Conservation (phyloP, 2,113 vertebrate species). For the Hiodon alosoides region DNA sequence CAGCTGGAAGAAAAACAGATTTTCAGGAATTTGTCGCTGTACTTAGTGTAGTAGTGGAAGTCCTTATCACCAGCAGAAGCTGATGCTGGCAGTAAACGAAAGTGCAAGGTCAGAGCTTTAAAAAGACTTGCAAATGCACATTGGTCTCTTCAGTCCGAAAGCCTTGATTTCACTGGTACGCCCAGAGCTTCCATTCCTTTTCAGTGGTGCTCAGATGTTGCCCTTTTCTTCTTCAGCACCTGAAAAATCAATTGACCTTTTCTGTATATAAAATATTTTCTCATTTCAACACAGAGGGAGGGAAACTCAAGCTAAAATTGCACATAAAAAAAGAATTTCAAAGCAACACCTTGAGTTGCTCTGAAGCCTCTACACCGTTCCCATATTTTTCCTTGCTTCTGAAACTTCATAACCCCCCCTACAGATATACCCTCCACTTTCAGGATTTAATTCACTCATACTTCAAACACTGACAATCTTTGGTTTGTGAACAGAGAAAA, state of each 20-base stretch:
- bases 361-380: constrained; percentile 1
- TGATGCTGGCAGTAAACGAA: too few species aligned
- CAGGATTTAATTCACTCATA: constrained; percentile 5
- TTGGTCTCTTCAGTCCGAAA: too few species aligned
- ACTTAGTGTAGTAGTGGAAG: too few species aligned
- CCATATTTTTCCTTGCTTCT: neutral
- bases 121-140: too few species aligned
- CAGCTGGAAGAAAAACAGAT: too few species aligned
- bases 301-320: neutral
- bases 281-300: neutral
- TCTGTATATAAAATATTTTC: neutral
- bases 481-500: constrained; percentile 30
- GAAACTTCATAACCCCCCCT: neutral
- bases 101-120: too few species aligned
- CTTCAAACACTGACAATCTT: constrained; percentile 28
- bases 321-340: neutral
- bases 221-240: neutral
- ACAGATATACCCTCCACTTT: neutral
- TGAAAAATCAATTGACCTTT: neutral
- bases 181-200: too few species aligned
- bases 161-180: too few species aligned
- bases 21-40: too few species aligned
- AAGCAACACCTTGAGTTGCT: neutral
- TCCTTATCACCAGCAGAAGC: too few species aligned
- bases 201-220: too few species aligned